Evolutionary conservation across 2,888 invertebrate species (phyloP).

Genomic region (Lapara coniferarum): DNA sequence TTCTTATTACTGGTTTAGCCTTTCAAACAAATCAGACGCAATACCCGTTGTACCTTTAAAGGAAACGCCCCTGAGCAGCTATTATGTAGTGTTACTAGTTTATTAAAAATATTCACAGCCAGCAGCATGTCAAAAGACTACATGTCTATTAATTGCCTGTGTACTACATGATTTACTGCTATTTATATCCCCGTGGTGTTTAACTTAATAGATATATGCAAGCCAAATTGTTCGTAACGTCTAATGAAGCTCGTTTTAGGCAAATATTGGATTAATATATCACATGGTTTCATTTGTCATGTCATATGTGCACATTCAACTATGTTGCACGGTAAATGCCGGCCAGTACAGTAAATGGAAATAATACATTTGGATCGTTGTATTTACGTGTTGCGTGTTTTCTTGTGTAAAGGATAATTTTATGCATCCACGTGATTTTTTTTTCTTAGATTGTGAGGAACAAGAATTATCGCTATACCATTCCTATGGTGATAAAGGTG

Average conservation of each 20-base stretch:
- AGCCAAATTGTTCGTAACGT: not conserved
- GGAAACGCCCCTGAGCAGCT: not conserved
- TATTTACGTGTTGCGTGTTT: too few relatives aligned
- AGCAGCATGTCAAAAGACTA: not conserved
- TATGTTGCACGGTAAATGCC: too few relatives aligned
- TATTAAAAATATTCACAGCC: not conserved
- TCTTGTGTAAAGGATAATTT: too few relatives aligned
- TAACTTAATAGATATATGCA: not conserved
- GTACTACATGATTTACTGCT: not conserved
- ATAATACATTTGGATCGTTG: too few relatives aligned
- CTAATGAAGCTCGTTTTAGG: not conserved
- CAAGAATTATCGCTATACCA: too few relatives aligned
- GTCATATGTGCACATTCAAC: too few relatives aligned
- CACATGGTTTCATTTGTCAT: too few relatives aligned
- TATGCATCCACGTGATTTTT: too few relatives aligned
- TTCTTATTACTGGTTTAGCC: constrained; percentile 20
- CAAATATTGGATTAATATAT: too few relatives aligned
- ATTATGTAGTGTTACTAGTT: not conserved
- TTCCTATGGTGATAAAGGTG: too few relatives aligned
- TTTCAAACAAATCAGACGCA: constrained; percentile 14
- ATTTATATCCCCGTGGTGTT: not conserved
- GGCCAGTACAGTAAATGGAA: too few relatives aligned
- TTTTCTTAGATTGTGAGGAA: too few relatives aligned
- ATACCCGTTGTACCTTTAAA: constrained; percentile 9
- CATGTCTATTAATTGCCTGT: not conserved